Evolutionary conservation across 2,888 invertebrate species (phyloP).

Genomic region (Eupithecia tripunctaria): DNA sequence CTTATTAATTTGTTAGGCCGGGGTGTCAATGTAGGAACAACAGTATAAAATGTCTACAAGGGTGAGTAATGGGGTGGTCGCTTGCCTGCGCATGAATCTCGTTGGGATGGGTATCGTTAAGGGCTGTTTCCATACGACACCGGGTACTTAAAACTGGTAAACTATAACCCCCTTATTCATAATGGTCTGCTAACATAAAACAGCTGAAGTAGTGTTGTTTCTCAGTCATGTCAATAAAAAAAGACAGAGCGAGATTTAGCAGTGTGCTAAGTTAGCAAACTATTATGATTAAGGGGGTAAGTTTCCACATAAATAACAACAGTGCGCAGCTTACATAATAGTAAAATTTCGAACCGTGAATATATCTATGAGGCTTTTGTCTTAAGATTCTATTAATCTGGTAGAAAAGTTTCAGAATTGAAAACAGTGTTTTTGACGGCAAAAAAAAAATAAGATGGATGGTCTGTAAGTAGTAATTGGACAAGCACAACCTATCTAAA

Average conservation of each 20-base stretch:
- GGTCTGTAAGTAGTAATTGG: background rate
- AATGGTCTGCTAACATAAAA: no score
- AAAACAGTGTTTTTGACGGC: background rate
- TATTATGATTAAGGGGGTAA: no score
- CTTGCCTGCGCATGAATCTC: slow-evolving; percentile 31
- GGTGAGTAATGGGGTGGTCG: slow-evolving; percentile 37
- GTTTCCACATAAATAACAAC: no score
- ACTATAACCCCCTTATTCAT: no score
- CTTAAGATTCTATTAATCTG: background rate
- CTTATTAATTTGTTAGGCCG: slow-evolving; percentile 55
- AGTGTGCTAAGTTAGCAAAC: no score
- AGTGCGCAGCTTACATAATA: background rate
- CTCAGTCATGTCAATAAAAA: no score
- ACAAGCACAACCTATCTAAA: background rate
- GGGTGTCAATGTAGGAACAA: slow-evolving; percentile 86
- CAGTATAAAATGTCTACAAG: slow-evolving; percentile 67
- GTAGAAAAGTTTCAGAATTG: background rate
- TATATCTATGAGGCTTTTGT: background rate
- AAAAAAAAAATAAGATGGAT: background rate
- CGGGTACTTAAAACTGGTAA: slow-evolving; percentile 13
- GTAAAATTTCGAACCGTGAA: background rate
- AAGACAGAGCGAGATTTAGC: no score
- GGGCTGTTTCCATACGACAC: slow-evolving; percentile 38
- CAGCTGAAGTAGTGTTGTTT: no score
- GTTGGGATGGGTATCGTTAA: slow-evolving; percentile 36